Evolutionary conservation across 2,797 vertebrate species (phyloP).

Genomic region (Hippopotamyrus pictus): DNA sequence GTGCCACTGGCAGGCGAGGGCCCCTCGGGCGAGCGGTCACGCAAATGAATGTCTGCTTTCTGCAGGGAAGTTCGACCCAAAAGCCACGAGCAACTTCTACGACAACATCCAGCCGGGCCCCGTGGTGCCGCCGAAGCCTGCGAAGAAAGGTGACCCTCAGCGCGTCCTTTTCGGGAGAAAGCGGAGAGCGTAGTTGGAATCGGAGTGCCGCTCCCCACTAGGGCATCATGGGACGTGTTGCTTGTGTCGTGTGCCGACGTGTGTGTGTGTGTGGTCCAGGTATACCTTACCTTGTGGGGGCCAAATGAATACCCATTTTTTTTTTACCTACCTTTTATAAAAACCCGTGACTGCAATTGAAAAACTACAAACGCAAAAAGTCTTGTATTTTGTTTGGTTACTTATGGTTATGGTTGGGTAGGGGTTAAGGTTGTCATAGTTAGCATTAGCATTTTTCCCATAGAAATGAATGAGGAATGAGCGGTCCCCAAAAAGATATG

Average conservation of each 20-base stretch:
- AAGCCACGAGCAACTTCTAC: constrained; percentile 91
- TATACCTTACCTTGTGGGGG: too few relatives aligned
- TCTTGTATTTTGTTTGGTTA: too few relatives aligned
- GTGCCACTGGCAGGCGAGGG: not conserved
- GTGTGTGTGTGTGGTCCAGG: not conserved
- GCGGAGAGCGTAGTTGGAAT: not conserved
- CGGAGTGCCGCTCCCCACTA: not conserved
- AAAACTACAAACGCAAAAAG: too few relatives aligned
- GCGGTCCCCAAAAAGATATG: too few relatives aligned
- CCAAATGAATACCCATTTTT: too few relatives aligned
- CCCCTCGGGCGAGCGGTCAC: not conserved
- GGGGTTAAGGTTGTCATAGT: too few relatives aligned
- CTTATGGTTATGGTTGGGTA: too few relatives aligned
- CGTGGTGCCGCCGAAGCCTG: constrained; percentile 82
- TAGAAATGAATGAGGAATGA: too few relatives aligned
- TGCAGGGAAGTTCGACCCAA: constrained; percentile 90
- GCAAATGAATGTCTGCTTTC: constrained; percentile 11
- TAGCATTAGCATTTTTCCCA: too few relatives aligned
- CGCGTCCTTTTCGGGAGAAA: not conserved
- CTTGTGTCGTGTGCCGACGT: not conserved
- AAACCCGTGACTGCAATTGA: too few relatives aligned
- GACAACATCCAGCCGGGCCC: constrained; percentile 93
- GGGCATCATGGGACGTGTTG: not conserved
- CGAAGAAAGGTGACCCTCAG: constrained; percentile 72
- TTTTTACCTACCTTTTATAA: too few relatives aligned